Conservation (phyloP, 2,888 invertebrate species). For the Ernsta delagoae region DNA sequence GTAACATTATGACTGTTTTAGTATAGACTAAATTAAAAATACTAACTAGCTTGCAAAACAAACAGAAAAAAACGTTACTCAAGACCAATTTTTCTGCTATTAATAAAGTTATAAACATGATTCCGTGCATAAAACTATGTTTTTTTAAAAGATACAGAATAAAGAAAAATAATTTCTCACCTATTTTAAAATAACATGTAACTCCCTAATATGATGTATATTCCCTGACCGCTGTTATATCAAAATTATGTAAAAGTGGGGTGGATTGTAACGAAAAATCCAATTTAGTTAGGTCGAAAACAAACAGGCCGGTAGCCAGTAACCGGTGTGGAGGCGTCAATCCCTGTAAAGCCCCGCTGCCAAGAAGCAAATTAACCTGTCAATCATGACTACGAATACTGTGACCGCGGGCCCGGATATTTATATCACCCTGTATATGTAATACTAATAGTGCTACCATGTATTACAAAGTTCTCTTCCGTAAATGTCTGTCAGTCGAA, state of each 20-base stretch:
- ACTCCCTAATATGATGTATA: too few relatives aligned
- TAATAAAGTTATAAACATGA: too few relatives aligned
- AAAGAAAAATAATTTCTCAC: too few relatives aligned
- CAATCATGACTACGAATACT: conserved; percentile 41
- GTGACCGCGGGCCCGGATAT: conserved; percentile 29
- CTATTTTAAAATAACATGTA: too few relatives aligned
- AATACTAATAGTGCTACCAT: not conserved
- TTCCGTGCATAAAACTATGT: too few relatives aligned
- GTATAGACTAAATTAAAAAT: too few relatives aligned
- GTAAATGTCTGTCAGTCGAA: not conserved
- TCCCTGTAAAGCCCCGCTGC: conserved; percentile 44
- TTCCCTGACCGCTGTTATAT: not conserved
- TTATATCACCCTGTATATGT: not conserved
- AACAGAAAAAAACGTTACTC: too few relatives aligned
- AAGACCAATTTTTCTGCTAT: too few relatives aligned
- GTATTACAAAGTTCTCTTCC: not conserved
- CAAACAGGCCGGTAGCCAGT: not conserved
- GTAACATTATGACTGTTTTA: too few relatives aligned
- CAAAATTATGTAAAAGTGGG: not conserved
- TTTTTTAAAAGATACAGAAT: too few relatives aligned
- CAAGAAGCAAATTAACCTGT: conserved; percentile 51
- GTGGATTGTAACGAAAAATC: not conserved
- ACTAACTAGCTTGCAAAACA: too few relatives aligned
- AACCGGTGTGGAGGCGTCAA: conserved; percentile 32
- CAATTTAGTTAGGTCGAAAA: conserved; percentile 1